Evolutionary conservation across 2,888 invertebrate genomes (phyloP).

Genomic region (Agrochola lychnidis): DNA sequence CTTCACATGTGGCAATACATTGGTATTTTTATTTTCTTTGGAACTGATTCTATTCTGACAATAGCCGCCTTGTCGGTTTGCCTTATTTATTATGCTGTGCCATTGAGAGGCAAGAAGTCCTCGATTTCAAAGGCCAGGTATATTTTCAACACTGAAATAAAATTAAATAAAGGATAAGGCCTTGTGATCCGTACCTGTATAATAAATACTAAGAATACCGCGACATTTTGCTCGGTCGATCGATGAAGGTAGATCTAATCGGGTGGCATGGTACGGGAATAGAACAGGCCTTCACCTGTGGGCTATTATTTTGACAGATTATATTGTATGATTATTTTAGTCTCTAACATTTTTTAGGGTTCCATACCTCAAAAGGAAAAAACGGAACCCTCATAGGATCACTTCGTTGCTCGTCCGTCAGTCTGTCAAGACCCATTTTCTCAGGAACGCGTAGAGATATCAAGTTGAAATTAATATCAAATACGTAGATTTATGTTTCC

Average conservation of each 20-base stretch:
- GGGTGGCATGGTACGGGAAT: slow-evolving; percentile 20
- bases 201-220: slow-evolving; percentile 34
- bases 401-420: too few species aligned
- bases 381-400: too few species aligned
- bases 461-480: too few species aligned
- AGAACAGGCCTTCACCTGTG: neutral
- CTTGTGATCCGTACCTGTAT: slow-evolving; percentile 41
- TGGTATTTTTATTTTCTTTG: slow-evolving; percentile 49
- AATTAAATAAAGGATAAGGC: slow-evolving; percentile 40
- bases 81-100: slow-evolving; percentile 57
- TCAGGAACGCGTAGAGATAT: too few species aligned
- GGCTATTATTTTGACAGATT: neutral
- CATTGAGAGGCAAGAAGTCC: slow-evolving; percentile 27
- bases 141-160: slow-evolving; percentile 44
- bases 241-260: slow-evolving; percentile 8
- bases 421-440: too few species aligned
- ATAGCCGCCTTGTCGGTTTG: slow-evolving; percentile 30
- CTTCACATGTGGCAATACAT: slow-evolving; percentile 23
- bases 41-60: slow-evolving; percentile 52
- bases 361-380: too few species aligned
- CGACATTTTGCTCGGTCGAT: slow-evolving; percentile 38
- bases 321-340: neutral
- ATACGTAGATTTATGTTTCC: too few species aligned
- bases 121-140: slow-evolving; percentile 37
- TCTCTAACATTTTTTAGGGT: neutral